Evolutionary conservation across 1,140 invertebrate genomes (phyloP), one percentile per base, ranked within the genome.

Genomic region (Pygmarrhopalites habei): DNA sequence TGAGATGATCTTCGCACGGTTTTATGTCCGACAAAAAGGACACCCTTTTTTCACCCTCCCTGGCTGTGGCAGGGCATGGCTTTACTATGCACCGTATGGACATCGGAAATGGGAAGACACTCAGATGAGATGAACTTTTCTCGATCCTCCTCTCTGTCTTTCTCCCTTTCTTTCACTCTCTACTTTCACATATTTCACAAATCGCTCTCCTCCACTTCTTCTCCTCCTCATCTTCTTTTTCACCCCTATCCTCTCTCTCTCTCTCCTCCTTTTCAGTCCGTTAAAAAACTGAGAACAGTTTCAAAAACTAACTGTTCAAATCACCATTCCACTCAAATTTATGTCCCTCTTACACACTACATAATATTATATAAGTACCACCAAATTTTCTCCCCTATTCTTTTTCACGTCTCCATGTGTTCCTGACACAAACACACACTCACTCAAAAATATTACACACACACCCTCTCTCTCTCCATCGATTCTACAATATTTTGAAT

Each of bases 141-240:
- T 35, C n/a, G n/a, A n/a, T 35, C 32, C 15, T 35, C 32, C 15
- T 35, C 32, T 35, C 15, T 15, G 5, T 35, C 32, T 35, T 35
- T 5, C 32, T 35, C 32, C 15, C 15, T 35, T 7, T 35, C 32
- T 35, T 35, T 15, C 15, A 35, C 5, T 35, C 32, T 35, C 44
- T 17, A 59, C 19, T 59, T 43, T 59, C 58, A 59, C 58, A 59
- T 59, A 59, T 59, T 59, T 59, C 58, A 59, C 58, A 59, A 59
- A 59, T 59, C 29, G 58, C 44, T 32, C 19, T 17, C 32, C 43
- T 58, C n/a, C n/a, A n/a, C n/a, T n/a, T n/a, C n/a, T n/a, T n/a
- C n/a, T n/a, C n/a, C n/a, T n/a, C n/a, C n/a, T n/a, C n/a, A n/a
- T n/a, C n/a, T n/a, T n/a, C n/a, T n/a, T n/a, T n/a, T n/a, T n/a